Percentiles rank a stretch among this genome's conserved stretches.
Evolutionary conservation across 2,113 vertebrate species (phyloP).

Genomic region (Muntiacus reevesi): DNA sequence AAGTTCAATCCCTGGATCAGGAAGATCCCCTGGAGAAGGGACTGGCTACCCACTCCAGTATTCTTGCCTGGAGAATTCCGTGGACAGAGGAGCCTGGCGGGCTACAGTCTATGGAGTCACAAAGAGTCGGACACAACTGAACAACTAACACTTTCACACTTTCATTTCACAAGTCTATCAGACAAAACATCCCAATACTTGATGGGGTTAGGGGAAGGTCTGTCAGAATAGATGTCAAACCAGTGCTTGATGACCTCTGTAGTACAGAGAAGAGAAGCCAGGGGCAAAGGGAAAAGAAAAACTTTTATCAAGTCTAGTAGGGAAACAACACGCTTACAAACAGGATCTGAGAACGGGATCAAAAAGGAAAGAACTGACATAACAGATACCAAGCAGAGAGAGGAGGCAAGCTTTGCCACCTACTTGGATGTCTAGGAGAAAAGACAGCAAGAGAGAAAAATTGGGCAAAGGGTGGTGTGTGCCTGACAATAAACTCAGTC

Average conservation of each 20-base stretch:
- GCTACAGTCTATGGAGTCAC: not conserved
- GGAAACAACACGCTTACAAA: not conserved
- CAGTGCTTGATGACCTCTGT: not conserved
- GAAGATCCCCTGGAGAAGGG: not conserved
- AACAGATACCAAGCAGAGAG: not conserved
- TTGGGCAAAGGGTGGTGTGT: not conserved
- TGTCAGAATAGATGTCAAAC: not conserved
- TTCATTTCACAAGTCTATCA: not conserved
- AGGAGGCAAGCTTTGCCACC: not conserved
- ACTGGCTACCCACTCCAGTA: not conserved
- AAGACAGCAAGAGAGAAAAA: not conserved
- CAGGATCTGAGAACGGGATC: not conserved
- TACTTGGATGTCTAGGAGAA: not conserved
- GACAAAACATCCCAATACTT: not conserved
- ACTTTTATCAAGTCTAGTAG: not conserved
- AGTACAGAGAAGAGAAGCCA: not conserved
- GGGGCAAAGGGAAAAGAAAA: not conserved
- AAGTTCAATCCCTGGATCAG: not conserved
- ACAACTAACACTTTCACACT: not conserved
- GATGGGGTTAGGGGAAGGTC: not conserved
- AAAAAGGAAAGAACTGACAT: not conserved
- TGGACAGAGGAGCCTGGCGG: not conserved
- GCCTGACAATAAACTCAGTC: not conserved
- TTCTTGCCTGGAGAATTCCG: not conserved
- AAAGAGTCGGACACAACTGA: not conserved